phyloP scores from a whole-genome alignment of 2,113 vertebrate species.

The Poecile atricapillus region DNA sequence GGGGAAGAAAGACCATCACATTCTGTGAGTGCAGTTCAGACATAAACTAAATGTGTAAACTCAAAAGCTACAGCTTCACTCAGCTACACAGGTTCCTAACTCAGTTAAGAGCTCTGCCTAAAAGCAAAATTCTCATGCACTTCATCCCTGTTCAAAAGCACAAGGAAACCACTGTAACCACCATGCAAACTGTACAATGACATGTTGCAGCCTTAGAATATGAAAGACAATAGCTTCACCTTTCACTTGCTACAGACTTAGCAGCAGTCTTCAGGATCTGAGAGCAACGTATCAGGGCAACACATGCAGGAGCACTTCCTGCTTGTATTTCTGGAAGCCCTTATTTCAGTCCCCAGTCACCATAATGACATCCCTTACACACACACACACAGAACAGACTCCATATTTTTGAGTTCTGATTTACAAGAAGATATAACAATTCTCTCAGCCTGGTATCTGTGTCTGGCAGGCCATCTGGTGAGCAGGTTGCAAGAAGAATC shows the following conservation, averaged over 20 bases:
- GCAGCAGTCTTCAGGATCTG: not conserved
- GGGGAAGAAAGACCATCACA: not conserved
- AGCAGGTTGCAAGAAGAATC: not conserved
- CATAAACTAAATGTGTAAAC: not conserved
- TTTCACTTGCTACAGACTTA: not conserved
- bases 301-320: not conserved
- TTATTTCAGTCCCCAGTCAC: not conserved
- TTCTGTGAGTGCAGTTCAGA: not conserved
- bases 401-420: not conserved
- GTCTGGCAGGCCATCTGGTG: slow-evolving; percentile 6
- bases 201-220: not conserved
- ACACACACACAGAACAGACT: not conserved
- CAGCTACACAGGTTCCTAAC: not conserved
- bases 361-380: not conserved
- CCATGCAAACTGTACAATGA: not conserved
- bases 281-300: not conserved
- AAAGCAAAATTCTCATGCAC: not conserved
- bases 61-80: not conserved
- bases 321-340: not conserved
- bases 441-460: not conserved
- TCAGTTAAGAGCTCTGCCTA: not conserved
- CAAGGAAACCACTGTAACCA: not conserved
- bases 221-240: not conserved
- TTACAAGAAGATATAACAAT: not conserved
- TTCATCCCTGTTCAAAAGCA: not conserved